Evolutionary conservation across 2,888 invertebrate genomes (phyloP).

Genomic region (Lithophane semibrunnea): DNA sequence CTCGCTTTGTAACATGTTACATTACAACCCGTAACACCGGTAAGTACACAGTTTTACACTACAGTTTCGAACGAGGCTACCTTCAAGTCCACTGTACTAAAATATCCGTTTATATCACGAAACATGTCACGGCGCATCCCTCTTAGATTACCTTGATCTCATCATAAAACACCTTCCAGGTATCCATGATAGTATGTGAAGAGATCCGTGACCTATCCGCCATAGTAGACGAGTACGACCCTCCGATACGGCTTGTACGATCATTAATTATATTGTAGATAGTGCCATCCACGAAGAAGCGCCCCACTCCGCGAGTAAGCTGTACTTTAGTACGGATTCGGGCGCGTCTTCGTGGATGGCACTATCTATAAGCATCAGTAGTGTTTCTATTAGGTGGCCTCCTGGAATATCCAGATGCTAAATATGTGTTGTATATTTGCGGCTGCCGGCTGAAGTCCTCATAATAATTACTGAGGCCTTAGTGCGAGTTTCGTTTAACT

Average conservation of each 20-base stretch:
- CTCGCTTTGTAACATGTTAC: no score
- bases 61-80: neutral
- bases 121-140: neutral
- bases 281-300: no score
- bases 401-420: neutral
- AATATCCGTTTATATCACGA: neutral
- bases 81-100: neutral
- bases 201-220: conserved; percentile 44
- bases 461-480: neutral
- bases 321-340: no score
- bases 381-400: neutral
- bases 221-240: conserved; percentile 44
- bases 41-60: no score
- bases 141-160: neutral
- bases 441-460: neutral
- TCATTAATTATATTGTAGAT: conserved; percentile 18
- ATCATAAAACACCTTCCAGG: conserved; percentile 38
- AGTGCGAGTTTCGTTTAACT: no score
- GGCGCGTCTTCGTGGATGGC: no score
- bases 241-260: conserved; percentile 51
- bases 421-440: neutral
- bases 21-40: no score
- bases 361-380: neutral
- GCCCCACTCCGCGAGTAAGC: no score
- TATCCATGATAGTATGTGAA: conserved; percentile 35